These are phyloP conservation scores for Sussaba pulchella DNA, from an alignment of 2,888 invertebrate species.

Conservation along the genomic window DNA sequence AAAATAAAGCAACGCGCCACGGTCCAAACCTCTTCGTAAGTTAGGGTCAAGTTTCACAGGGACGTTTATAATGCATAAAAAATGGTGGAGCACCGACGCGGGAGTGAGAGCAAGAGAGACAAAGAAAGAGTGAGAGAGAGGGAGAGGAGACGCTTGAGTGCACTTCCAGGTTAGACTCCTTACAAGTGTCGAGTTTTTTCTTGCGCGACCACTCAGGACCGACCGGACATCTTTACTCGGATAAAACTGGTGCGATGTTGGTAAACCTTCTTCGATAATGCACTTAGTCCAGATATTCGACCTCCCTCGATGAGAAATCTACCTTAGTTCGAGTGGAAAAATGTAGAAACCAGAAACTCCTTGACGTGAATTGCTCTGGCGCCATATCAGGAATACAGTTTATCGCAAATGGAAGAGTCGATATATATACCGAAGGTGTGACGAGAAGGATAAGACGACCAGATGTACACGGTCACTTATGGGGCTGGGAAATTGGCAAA, in stretches of 20 bases:
- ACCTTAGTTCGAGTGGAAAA: conserved; percentile 17
- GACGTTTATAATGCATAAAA: no score
- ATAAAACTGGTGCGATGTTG: conserved; percentile 20
- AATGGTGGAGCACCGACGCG: no score
- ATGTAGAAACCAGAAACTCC: conserved; percentile 28
- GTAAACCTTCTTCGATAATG: conserved; percentile 46
- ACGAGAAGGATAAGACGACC: neutral
- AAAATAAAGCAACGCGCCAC: no score
- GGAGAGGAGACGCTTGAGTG: no score
- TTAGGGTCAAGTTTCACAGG: no score
- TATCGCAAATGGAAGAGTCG: neutral
- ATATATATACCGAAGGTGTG: neutral
- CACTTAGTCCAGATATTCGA: conserved; percentile 35
- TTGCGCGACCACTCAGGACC: conserved; percentile 1
- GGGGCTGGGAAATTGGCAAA: conserved; percentile 49
- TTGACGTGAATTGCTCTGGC: conserved; percentile 13
- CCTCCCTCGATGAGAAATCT: neutral
- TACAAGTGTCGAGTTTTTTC: conserved; percentile 12
- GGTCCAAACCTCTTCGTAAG: no score
- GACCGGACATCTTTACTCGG: neutral
- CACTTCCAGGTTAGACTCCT: no score
- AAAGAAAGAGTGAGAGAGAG: no score
- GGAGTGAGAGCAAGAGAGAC: no score
- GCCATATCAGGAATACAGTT: conserved; percentile 46
- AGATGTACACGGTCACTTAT: conserved; percentile 35